phyloP scores from a whole-genome alignment of 2,113 vertebrate genomes.

The Erythrocercus mccallii region DNA sequence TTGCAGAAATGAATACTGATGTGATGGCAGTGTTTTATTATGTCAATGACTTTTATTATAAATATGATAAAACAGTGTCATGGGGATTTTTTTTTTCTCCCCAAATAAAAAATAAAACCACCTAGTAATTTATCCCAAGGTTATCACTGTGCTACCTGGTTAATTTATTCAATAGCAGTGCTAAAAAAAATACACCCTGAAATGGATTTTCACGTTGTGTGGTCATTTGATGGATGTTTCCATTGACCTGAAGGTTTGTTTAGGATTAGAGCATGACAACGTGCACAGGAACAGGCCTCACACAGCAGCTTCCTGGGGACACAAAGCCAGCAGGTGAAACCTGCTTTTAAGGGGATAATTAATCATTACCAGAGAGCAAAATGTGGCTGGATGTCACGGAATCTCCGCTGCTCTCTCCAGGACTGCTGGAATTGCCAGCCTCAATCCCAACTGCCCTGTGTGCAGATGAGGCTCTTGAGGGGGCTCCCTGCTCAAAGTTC shows the following conservation, averaged over 20 bases:
- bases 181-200: not conserved
- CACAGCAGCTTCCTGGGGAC: not conserved
- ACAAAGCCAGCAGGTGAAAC: not conserved
- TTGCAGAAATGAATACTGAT: slow-evolving; percentile 78
- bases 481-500: not conserved
- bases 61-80: slow-evolving; percentile 61
- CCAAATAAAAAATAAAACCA: slow-evolving; percentile 44
- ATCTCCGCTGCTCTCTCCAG: not conserved
- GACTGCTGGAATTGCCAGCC: not conserved
- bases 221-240: slow-evolving; percentile 17
- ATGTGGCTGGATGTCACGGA: not conserved
- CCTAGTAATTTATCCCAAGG: slow-evolving; percentile 47
- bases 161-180: slow-evolving; percentile 4
- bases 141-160: not conserved
- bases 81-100: not conserved
- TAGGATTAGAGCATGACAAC: not conserved
- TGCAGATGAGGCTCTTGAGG: not conserved
- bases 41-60: slow-evolving; percentile 73
- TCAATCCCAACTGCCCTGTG: not conserved
- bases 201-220: not conserved
- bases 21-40: slow-evolving; percentile 74
- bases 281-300: not conserved
- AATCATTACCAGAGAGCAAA: not conserved
- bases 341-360: not conserved
- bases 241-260: not conserved